Evolutionary conservation across 2,888 invertebrate species (phyloP).

Genomic region (Rhopalosiphum nymphaeae): DNA sequence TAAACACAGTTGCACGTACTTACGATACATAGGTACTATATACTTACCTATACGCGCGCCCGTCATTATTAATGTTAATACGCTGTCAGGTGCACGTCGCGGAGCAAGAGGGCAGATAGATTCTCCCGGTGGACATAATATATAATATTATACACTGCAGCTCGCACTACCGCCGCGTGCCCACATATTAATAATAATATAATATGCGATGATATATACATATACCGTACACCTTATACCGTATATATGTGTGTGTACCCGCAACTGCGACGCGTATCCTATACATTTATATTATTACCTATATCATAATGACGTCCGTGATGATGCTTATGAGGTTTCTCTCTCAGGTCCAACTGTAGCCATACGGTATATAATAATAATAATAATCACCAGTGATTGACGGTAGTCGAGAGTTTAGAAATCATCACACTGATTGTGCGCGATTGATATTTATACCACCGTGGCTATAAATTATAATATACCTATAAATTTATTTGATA

Average conservation of each 20-base stretch:
- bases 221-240: not conserved
- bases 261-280: not conserved
- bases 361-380: not conserved
- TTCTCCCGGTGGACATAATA: conserved; percentile 18
- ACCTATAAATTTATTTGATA: not conserved
- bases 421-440: conserved; percentile 51
- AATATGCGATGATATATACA: not conserved
- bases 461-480: conserved; percentile 9
- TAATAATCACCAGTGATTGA: conserved; percentile 49
- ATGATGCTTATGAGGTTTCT: conserved; percentile 58
- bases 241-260: not conserved
- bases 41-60: not conserved
- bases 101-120: conserved; percentile 26
- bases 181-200: conserved; percentile 1
- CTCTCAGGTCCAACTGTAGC: not conserved
- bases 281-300: not conserved
- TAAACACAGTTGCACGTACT: conserved; percentile 2
- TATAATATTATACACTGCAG: not conserved
- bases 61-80: conserved; percentile 54
- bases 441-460: conserved; percentile 35
- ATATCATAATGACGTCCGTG: conserved; percentile 34
- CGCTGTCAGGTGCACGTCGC: conserved; percentile 45
- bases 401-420: conserved; percentile 57
- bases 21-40: not conserved
- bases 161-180: not conserved